Conservation (phyloP, 2,113 vertebrate genomes). For the Muscicapa adusta region DNA sequence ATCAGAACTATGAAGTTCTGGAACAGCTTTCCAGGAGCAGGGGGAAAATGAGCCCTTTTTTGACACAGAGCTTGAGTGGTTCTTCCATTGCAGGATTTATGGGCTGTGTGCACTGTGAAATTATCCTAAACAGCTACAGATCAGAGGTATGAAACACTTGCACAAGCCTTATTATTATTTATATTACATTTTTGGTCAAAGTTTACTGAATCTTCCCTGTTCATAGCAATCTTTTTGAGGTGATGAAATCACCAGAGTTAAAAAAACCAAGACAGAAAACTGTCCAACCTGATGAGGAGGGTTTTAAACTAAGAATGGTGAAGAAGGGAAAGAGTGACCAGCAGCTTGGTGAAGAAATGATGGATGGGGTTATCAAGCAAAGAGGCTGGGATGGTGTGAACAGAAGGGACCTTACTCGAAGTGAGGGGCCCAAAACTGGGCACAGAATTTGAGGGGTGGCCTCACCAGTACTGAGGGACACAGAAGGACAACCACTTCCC, state of each 20-base stretch:
- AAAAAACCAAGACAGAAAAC: not conserved
- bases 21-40: not conserved
- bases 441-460: not conserved
- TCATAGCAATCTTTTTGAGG: not conserved
- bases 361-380: not conserved
- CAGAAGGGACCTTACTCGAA: not conserved
- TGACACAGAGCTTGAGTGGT: not conserved
- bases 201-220: not conserved
- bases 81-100: not conserved
- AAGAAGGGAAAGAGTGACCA: not conserved
- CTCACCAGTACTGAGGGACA: not conserved
- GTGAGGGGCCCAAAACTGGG: not conserved
- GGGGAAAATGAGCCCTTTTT: not conserved
- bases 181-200: not conserved
- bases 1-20: not conserved
- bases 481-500: not conserved
- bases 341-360: not conserved
- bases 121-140: not conserved
- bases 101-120: not conserved
- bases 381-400: not conserved
- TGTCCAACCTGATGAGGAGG: not conserved
- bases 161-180: not conserved
- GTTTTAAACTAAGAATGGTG: not conserved
- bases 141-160: not conserved
- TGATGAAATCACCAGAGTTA: not conserved